Conservation (phyloP, 2,113 vertebrate species). For the Antidorcas marsupialis region DNA sequence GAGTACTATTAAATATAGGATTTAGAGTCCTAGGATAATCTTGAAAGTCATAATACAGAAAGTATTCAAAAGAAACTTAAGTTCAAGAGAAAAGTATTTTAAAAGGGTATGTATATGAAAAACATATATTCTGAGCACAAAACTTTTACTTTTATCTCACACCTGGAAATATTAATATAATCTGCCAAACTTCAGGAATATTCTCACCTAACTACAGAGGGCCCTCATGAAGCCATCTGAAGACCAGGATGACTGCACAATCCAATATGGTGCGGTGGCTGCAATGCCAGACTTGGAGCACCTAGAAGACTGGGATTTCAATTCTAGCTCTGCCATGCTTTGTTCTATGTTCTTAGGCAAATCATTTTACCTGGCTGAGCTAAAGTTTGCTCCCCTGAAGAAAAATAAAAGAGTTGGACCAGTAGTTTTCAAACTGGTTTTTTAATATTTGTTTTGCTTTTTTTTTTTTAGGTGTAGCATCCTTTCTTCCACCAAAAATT, state of each 20-base stretch:
- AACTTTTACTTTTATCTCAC: background rate
- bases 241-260: background rate
- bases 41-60: background rate
- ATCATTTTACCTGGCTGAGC: background rate
- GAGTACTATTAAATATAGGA: background rate
- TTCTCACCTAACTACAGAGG: background rate
- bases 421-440: background rate
- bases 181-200: background rate
- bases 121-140: background rate
- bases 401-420: background rate
- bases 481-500: background rate
- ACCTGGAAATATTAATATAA: background rate
- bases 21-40: background rate
- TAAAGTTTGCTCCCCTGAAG: background rate
- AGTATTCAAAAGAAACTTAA: background rate
- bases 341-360: background rate
- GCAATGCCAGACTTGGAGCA: fast-evolving
- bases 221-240: background rate
- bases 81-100: background rate
- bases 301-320: background rate
- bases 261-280: background rate
- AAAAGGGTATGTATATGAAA: background rate
- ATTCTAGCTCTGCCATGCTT: background rate
- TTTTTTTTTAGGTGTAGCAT: background rate
- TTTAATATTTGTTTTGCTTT: background rate